Percentiles rank a stretch among this genome's conserved stretches.
phyloP scores from a whole-genome alignment of 1,140 invertebrate species.

The Monomorium pharaonis region DNA sequence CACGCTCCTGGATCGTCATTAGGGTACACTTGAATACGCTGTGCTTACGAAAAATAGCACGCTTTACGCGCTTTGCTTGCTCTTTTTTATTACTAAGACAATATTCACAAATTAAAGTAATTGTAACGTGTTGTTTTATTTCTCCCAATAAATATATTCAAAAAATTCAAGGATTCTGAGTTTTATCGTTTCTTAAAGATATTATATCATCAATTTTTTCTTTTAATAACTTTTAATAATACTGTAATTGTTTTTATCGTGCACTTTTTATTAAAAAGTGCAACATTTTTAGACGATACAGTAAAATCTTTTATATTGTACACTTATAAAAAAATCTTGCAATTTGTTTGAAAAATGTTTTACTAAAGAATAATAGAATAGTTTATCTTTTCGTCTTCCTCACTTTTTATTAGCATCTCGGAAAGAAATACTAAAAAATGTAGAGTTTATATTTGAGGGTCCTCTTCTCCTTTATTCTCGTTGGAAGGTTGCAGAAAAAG shows the following conservation, averaged over 20 bases:
- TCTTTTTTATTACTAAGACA: neutral
- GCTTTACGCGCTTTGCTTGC: neutral
- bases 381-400: neutral
- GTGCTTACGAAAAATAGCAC: neutral
- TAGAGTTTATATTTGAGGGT: neutral
- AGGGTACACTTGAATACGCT: constrained; percentile 46
- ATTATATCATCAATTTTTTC: neutral
- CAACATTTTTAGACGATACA: neutral
- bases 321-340: neutral
- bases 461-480: neutral
- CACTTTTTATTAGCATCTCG: neutral
- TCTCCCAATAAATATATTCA: neutral
- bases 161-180: neutral
- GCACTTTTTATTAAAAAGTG: neutral
- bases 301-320: neutral
- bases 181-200: neutral
- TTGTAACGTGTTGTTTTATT: neutral
- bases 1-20: constrained; percentile 62
- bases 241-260: neutral
- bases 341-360: neutral
- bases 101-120: too few species aligned
- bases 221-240: too few species aligned
- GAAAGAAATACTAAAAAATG: neutral
- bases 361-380: neutral
- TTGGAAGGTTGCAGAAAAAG: neutral